Evolutionary conservation across 2,888 invertebrate species (phyloP).

Genomic region (Drosophila fungiperda): DNA sequence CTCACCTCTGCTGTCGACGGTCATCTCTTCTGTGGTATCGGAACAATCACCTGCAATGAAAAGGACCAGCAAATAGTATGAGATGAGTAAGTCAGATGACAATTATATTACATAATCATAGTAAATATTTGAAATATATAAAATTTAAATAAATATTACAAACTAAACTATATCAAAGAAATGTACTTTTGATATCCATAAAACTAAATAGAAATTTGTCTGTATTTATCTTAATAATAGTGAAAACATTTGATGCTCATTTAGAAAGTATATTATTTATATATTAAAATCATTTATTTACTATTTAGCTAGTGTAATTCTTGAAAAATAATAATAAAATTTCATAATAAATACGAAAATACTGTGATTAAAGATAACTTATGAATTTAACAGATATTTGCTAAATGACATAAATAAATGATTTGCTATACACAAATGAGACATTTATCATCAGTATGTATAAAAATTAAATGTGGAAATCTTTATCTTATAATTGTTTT

Average conservation of each 20-base stretch:
- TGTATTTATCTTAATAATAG: background rate
- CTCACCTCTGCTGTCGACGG: slow-evolving; percentile 85
- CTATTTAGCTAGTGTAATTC: background rate
- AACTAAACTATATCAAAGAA: background rate
- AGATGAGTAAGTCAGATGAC: background rate
- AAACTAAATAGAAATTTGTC: background rate
- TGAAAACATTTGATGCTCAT: background rate
- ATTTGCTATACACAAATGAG: background rate
- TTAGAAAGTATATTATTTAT: background rate
- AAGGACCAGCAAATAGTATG: slow-evolving; percentile 1
- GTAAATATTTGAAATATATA: background rate
- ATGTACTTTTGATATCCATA: background rate
- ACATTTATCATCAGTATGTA: background rate
- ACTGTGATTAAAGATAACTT: background rate
- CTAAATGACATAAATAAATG: background rate
- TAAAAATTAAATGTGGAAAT: background rate
- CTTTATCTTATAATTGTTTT: background rate
- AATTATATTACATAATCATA: background rate
- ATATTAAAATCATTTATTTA: background rate
- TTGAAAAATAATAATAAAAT: background rate
- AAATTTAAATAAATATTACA: background rate
- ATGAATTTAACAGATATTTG: background rate
- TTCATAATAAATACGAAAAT: background rate
- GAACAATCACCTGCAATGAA: slow-evolving; percentile 84
- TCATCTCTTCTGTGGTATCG: slow-evolving; percentile 85